Percentiles rank a stretch among this genome's conserved stretches.
Conservation (phyloP, 2,797 vertebrate species). For the Varecia variegata region DNA sequence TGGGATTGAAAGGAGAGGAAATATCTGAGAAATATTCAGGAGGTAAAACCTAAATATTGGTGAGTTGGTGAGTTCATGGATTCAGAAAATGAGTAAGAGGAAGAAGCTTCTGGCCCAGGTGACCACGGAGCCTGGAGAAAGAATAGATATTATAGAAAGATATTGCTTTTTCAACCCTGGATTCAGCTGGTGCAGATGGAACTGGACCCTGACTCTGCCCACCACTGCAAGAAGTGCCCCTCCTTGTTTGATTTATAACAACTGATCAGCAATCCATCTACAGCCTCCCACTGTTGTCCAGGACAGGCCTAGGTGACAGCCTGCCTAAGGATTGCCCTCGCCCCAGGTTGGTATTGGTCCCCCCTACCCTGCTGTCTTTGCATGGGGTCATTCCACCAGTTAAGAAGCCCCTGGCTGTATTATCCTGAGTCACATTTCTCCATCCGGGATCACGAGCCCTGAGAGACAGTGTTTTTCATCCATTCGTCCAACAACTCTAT, state of each 20-base stretch:
- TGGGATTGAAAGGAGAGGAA: neutral
- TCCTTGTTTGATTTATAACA: neutral
- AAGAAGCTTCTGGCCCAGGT: neutral
- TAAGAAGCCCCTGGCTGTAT: neutral
- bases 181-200: neutral
- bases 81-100: neutral
- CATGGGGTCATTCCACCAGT: too few species aligned
- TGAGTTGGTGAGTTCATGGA: neutral
- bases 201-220: neutral
- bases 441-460: neutral
- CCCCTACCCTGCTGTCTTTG: neutral
- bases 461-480: neutral
- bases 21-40: neutral
- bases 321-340: neutral
- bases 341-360: neutral
- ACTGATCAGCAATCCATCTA: too few species aligned
- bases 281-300: rapidly evolving
- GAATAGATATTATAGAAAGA: neutral
- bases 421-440: neutral
- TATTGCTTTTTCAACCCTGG: neutral
- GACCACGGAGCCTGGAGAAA: neutral
- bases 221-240: neutral
- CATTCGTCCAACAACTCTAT: neutral
- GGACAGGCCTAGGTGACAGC: too few species aligned
- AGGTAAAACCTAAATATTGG: neutral